A percentile compares a stretch with the other conserved stretches of the same genome.
These are phyloP conservation scores for human DNA, from an alignment of 2,113 vertebrate genomes.

Conservation along the genomic window DNA sequence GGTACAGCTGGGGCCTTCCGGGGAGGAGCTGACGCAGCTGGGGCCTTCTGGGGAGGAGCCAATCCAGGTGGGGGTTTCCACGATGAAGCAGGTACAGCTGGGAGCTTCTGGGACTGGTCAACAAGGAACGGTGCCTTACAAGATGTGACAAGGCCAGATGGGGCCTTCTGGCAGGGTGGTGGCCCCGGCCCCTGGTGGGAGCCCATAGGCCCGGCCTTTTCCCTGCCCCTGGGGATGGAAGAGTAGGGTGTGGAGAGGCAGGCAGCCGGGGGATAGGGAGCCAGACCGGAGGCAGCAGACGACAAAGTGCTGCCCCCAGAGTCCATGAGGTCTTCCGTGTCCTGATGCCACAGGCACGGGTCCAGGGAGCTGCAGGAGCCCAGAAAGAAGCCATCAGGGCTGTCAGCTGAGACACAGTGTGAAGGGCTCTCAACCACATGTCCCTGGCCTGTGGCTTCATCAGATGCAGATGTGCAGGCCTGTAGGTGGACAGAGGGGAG, in stretches of 20 bases:
- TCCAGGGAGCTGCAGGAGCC: neutral
- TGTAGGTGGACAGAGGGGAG: neutral
- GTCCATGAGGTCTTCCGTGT: neutral
- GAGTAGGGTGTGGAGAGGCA: neutral
- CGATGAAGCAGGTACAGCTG: too few species aligned
- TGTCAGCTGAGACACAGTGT: accelerated
- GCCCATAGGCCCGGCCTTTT: neutral
- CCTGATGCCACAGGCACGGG: neutral
- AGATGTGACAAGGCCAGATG: too few species aligned
- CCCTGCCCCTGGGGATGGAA: accelerated
- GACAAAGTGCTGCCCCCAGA: neutral
- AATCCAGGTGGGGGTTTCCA: too few species aligned
- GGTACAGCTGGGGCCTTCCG: too few species aligned
- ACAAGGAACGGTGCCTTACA: too few species aligned
- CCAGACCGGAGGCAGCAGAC: neutral
- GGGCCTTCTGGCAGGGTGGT: neutral
- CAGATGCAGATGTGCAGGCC: neutral
- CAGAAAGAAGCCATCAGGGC: accelerated
- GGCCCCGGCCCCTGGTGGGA: neutral
- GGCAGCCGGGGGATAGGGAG: accelerated
- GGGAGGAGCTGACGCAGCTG: too few species aligned
- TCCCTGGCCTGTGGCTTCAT: accelerated
- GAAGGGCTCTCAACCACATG: neutral
- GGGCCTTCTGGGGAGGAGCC: too few species aligned
- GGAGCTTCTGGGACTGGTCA: too few species aligned